phyloP scores from a whole-genome alignment of 2,113 vertebrate species.

The Chrysochloris asiatica region DNA sequence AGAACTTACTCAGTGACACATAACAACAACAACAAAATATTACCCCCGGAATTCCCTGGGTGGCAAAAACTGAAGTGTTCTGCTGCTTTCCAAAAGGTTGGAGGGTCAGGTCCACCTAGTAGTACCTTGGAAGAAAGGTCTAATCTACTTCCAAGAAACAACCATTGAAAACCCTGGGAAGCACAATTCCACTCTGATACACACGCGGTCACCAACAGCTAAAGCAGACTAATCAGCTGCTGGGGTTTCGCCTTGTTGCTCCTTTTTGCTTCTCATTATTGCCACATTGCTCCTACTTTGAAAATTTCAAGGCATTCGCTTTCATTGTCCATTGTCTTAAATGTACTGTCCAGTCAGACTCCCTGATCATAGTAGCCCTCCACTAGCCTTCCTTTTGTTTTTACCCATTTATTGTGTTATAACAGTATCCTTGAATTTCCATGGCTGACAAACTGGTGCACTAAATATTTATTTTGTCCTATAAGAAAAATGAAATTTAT shows the following conservation, averaged over 20 bases:
- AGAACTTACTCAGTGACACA: no score
- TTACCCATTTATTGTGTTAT: neutral
- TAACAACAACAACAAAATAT: no score
- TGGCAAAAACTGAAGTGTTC: neutral
- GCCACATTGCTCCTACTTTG: neutral
- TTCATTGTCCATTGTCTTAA: neutral
- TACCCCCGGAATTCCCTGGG: neutral
- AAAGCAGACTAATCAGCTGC: neutral
- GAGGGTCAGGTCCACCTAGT: neutral
- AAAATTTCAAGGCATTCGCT: neutral
- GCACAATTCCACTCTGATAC: neutral
- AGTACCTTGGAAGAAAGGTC: neutral
- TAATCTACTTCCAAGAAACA: neutral
- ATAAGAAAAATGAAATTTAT: constrained; percentile 69
- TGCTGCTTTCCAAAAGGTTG: neutral
- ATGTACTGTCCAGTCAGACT: neutral
- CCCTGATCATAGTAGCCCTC: neutral
- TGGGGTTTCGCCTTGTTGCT: no score
- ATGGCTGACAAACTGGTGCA: constrained; percentile 34
- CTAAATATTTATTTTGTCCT: constrained; percentile 19
- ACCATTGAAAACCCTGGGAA: neutral
- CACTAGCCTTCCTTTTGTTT: neutral
- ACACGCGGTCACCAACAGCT: neutral
- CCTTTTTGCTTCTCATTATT: neutral
- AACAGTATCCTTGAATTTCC: neutral